These are phyloP conservation scores for Busseola fusca DNA, from an alignment of 2,888 invertebrate species.

Conservation along the genomic window DNA sequence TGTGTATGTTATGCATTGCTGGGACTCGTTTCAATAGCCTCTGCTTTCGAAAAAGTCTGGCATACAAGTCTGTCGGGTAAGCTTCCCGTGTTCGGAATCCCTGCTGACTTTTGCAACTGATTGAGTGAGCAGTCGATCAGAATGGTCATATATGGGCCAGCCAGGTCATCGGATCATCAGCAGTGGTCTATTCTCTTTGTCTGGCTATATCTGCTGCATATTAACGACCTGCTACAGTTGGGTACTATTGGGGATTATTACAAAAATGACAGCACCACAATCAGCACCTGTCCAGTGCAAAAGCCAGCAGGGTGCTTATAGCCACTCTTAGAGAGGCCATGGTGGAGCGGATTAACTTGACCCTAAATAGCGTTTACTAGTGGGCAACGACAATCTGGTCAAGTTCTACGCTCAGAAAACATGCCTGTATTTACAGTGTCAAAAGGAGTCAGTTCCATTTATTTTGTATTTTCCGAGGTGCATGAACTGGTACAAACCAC, in stretches of 20 bases:
- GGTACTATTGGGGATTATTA: neutral
- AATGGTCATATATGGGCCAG: neutral
- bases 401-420: neutral
- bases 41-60: too few species aligned
- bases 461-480: neutral
- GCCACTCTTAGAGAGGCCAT: neutral
- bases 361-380: neutral
- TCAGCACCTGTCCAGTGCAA: too few species aligned
- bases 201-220: neutral
- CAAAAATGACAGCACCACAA: too few species aligned
- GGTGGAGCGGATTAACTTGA: neutral
- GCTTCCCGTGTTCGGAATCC: neutral
- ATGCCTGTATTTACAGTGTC: neutral
- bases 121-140: neutral
- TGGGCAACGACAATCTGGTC: neutral
- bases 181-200: neutral
- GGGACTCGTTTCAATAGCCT: too few species aligned
- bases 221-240: neutral
- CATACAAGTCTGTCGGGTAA: neutral
- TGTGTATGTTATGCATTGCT: neutral
- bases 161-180: neutral
- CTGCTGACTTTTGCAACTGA: neutral
- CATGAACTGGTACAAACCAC: neutral
- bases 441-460: neutral
- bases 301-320: neutral